Base-by-base conservation (phyloP, 2,888 invertebrate genomes). In the Tiliacea aurago region DNA sequence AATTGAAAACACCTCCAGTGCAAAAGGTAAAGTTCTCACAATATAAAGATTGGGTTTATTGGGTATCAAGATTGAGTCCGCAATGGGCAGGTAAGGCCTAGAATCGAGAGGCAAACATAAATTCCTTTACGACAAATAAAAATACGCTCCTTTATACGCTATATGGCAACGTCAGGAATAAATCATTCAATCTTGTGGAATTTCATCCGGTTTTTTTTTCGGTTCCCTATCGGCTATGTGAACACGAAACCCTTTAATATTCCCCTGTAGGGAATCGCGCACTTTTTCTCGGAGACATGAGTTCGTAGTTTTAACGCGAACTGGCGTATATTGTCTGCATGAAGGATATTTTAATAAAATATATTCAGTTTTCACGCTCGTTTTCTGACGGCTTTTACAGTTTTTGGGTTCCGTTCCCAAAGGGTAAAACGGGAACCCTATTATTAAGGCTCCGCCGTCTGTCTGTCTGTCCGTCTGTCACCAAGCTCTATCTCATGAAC, bases 81-180 rank as follows among this genome's bases (percentile, higher is more conserved):
- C 88, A 88, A 88, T 90, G 90, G 88, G 87, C 92, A 90, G 91
- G 91, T 88, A 89, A 81, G 85, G 85, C 86, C 86, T 88, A 84
- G 84, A 87, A 90, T 89, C 88, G 90, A 86, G 86, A 84, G 82
- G 86, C 81, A 87, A 91, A 91, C 93, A 93, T 95, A 95, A 94
- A 95, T 92, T 92, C 90, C 92, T 94, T 94, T 94, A 95, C 93
- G 95, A 94, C 93, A 92, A 93, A 94, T 94, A 95, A 95, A 94
- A 95, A 92, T 92, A 92, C 91, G 90, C 89, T 90, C 86, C 88
- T 89, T 82, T 88, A 90, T 41, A 37, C 37, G 37, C 37, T 37
- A 41, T 88, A 90, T 87, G 84, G 86, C 88, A 85, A 86, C 89
- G 89, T 90, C 89, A 87, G 76, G 82, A 90, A 94, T 94, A 94